Conservation (phyloP, 1,140 invertebrate genomes). For the Acromyrmex charruanus region DNA sequence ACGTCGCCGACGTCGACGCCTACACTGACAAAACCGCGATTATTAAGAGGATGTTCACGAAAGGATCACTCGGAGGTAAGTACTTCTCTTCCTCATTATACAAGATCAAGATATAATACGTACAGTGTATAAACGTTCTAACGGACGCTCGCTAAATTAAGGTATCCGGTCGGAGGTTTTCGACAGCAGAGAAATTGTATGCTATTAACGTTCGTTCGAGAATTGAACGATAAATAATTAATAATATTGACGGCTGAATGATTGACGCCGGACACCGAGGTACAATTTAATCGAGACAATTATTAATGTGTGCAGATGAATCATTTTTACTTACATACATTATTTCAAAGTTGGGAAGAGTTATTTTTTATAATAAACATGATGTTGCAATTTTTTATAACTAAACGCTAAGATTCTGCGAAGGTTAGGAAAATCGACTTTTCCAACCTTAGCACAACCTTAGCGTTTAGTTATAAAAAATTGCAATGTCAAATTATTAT, state of each 20-base stretch:
- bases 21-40: conserved; percentile 94
- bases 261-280: neutral
- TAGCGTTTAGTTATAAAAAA: no score
- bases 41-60: conserved; percentile 90
- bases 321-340: conserved; percentile 21
- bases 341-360: no score
- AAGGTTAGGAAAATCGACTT: no score
- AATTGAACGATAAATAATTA: no score
- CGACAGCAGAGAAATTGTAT: neutral
- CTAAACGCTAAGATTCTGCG: no score
- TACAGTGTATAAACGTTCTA: neutral
- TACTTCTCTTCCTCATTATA: conserved; percentile 33
- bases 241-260: no score
- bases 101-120: neutral
- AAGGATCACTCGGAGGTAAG: conserved; percentile 89
- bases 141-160: neutral
- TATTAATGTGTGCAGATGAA: no score
- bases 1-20: conserved; percentile 91
- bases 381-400: no score
- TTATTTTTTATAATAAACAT: no score
- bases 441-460: no score
- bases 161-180: neutral
- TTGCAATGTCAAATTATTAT: no score
- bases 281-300: conserved; percentile 28
- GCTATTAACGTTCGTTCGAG: no score